Conservation (phyloP, 2,113 vertebrate species). For the Nannobrachium achirus region DNA sequence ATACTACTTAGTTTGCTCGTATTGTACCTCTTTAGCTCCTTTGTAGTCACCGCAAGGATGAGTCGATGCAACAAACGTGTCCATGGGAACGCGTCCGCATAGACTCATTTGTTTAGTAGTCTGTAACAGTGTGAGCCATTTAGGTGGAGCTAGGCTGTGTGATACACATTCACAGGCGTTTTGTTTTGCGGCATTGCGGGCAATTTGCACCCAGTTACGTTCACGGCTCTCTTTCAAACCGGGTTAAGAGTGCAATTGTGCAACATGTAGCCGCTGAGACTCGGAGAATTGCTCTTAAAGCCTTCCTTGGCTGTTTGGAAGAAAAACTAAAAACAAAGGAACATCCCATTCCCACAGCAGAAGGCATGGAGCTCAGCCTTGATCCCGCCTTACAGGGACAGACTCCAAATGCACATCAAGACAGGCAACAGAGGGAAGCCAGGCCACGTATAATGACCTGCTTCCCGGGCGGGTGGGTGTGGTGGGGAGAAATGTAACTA, state of each 20-base stretch:
- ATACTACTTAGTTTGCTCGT: too few species aligned
- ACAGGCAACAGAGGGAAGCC: slow-evolving; percentile 7
- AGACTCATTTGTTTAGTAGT: slow-evolving; percentile 16
- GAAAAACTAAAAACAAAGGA: neutral
- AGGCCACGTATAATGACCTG: too few species aligned
- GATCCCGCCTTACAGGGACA: slow-evolving; percentile 23
- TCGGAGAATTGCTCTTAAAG: slow-evolving; percentile 1
- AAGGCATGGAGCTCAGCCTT: slow-evolving; percentile 6
- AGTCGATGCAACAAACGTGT: too few species aligned
- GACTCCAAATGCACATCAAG: slow-evolving; percentile 19
- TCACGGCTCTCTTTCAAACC: slow-evolving; percentile 15
- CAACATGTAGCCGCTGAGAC: slow-evolving; percentile 6
- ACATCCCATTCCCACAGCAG: neutral
- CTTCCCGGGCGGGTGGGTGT: too few species aligned
- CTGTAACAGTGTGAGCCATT: neutral
- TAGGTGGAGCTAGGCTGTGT: neutral
- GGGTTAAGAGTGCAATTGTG: neutral
- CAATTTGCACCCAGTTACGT: slow-evolving; percentile 14
- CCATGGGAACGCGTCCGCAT: too few species aligned
- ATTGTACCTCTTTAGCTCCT: neutral
- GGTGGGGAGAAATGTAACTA: too few species aligned
- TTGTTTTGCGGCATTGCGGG: slow-evolving; percentile 10
- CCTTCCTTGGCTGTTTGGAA: slow-evolving; percentile 10
- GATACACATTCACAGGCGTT: slow-evolving; percentile 19
- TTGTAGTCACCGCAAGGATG: slow-evolving; percentile 10